A percentile compares a stretch with the other conserved stretches of the same genome.
phyloP scores from a whole-genome alignment of 2,888 invertebrate species.

The Eustalomyia histrio region DNA sequence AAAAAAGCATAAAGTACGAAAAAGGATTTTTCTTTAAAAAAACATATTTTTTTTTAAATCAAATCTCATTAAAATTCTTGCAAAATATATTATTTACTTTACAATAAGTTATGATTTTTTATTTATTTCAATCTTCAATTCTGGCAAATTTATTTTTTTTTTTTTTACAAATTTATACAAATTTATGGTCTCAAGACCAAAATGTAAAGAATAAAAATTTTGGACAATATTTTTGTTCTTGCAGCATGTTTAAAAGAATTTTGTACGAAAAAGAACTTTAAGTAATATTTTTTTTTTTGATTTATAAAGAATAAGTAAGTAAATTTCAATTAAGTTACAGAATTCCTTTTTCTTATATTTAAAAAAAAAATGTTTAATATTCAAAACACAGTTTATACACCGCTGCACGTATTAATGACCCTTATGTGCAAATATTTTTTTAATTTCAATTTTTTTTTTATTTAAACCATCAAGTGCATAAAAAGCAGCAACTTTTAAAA shows the following conservation, averaged over 20 bases:
- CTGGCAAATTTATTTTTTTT: conserved; percentile 12
- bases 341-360: conserved; percentile 8
- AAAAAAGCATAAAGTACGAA: neutral
- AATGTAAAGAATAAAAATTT: neutral
- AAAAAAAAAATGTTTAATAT: conserved; percentile 45
- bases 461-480: conserved; percentile 32
- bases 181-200: conserved; percentile 48
- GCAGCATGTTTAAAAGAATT: conserved; percentile 15
- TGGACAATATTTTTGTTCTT: neutral
- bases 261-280: neutral
- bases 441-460: conserved; percentile 5
- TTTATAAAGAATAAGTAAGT: conserved; percentile 15
- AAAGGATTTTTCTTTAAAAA: neutral
- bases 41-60: conserved; percentile 22
- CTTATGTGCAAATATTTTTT: conserved; percentile 51
- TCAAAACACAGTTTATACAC: conserved; percentile 60
- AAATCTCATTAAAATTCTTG: conserved; percentile 48
- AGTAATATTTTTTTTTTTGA: neutral
- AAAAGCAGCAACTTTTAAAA: conserved; percentile 27
- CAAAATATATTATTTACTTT: conserved; percentile 6
- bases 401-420: conserved; percentile 66
- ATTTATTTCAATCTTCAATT: conserved; percentile 23
- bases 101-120: conserved; percentile 17
- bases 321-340: conserved; percentile 32
- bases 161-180: no score